These are phyloP conservation scores for Drosophila mercatorum DNA, from an alignment of 2,888 invertebrate genomes.

Conservation along the genomic window DNA sequence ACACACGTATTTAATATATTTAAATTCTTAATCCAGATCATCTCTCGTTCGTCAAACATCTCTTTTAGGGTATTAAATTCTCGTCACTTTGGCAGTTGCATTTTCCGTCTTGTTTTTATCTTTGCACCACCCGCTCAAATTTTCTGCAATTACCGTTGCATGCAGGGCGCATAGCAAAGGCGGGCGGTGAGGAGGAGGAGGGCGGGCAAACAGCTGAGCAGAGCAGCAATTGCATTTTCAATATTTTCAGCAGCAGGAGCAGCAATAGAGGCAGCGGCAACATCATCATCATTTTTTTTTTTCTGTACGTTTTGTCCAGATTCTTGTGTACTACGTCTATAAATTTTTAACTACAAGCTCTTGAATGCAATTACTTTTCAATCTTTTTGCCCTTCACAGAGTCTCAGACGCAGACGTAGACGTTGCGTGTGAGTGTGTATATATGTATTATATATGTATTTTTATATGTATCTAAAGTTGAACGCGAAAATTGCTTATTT, in stretches of 20 bases:
- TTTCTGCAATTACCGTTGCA: slow-evolving; percentile 63
- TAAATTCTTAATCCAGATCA: neutral
- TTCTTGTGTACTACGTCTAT: slow-evolving; percentile 67
- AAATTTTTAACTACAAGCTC: slow-evolving; percentile 79
- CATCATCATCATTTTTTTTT: slow-evolving; percentile 49
- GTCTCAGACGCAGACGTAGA: slow-evolving; percentile 15
- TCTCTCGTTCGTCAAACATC: no score
- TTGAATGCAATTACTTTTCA: slow-evolving; percentile 81
- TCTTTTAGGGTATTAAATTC: slow-evolving; percentile 1
- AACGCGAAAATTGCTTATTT: slow-evolving; percentile 79
- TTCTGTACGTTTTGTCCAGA: slow-evolving; percentile 50
- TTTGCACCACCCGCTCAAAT: slow-evolving; percentile 36
- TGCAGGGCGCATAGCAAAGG: neutral
- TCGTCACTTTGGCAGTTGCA: neutral
- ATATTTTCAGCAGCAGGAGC: slow-evolving; percentile 55
- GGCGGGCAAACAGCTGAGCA: slow-evolving; percentile 34
- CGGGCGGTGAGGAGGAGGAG: neutral
- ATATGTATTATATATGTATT: slow-evolving; percentile 3
- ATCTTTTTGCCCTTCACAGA: slow-evolving; percentile 59
- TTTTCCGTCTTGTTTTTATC: slow-evolving; percentile 14
- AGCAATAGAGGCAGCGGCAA: slow-evolving; percentile 14
- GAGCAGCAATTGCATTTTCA: slow-evolving; percentile 72
- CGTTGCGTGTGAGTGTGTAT: slow-evolving; percentile 18
- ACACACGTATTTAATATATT: no score
- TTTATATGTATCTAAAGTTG: slow-evolving; percentile 39